A percentile compares a stretch with the other conserved stretches of the same genome.
Evolutionary conservation across 2,888 invertebrate species (phyloP).

Genomic region (Folsomia candida): DNA sequence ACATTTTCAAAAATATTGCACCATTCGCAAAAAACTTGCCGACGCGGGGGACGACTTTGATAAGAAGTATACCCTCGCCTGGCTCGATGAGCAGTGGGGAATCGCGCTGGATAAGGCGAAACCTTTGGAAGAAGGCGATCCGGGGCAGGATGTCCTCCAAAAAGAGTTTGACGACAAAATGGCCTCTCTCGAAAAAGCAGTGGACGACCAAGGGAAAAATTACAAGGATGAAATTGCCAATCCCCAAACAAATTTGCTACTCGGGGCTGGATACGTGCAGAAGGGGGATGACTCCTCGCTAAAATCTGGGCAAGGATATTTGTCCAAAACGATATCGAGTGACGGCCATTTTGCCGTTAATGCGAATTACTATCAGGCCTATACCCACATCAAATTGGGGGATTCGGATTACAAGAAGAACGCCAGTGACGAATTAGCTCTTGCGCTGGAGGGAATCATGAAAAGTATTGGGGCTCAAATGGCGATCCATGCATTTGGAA

Average conservation of each 20-base stretch:
- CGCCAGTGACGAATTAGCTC: not conserved
- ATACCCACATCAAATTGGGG: not conserved
- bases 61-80: not conserved
- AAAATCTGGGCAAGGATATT: not conserved
- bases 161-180: not conserved
- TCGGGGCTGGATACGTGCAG: not conserved
- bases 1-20: slow-evolving; percentile 20
- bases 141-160: not conserved
- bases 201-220: not conserved
- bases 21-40: not conserved
- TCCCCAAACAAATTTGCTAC: not conserved
- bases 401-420: not conserved
- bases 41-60: not conserved
- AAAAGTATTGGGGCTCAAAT: not conserved
- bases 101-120: not conserved
- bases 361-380: not conserved
- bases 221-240: not conserved
- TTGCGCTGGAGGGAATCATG: not conserved
- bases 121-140: not conserved
- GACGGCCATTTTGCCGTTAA: not conserved
- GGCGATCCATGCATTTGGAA: not conserved
- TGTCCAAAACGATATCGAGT: not conserved
- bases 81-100: slow-evolving; percentile 1
- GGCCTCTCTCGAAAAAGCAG: not conserved
- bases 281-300: not conserved